phyloP scores from a whole-genome alignment of 2,888 invertebrate genomes.

The Plusia festucae region DNA sequence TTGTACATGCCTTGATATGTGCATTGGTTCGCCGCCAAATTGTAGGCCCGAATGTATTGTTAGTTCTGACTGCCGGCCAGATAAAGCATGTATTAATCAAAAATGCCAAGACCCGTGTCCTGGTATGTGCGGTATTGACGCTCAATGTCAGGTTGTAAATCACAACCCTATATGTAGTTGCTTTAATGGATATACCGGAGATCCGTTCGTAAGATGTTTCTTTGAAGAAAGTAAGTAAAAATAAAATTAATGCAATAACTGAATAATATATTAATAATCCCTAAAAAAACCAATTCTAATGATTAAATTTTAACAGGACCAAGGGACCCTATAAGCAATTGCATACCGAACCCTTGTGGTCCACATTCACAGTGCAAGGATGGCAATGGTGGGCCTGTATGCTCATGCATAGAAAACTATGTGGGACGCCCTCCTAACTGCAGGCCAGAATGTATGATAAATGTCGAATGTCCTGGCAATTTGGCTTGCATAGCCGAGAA shows the following conservation, averaged over 20 bases:
- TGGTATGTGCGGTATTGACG: conserved; percentile 93
- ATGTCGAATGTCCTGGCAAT: conserved; percentile 92
- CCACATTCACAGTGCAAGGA: conserved; percentile 93
- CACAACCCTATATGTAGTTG: conserved; percentile 95
- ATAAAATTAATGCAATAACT: not conserved
- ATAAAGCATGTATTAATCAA: conserved; percentile 93
- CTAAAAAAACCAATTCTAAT: conserved; percentile 6
- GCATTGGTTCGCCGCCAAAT: conserved; percentile 93
- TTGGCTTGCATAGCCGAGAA: conserved; percentile 92
- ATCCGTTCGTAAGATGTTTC: conserved; percentile 93
- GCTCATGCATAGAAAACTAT: conserved; percentile 93
- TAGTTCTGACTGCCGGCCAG: conserved; percentile 93
- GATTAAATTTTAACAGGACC: conserved; percentile 75
- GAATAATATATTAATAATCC: not conserved
- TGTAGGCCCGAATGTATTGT: conserved; percentile 94
- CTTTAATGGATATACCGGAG: conserved; percentile 91
- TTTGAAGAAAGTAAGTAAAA: conserved; percentile 90
- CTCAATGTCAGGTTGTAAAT: conserved; percentile 93
- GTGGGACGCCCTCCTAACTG: conserved; percentile 94
- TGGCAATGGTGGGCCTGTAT: conserved; percentile 91
- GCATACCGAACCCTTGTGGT: conserved; percentile 93
- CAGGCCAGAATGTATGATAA: conserved; percentile 93
- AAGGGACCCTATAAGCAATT: conserved; percentile 88
- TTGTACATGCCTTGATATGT: conserved; percentile 93
- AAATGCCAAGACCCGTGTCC: conserved; percentile 94